Conservation (phyloP, 2,888 invertebrate genomes). For the Hydraecia micacea region DNA sequence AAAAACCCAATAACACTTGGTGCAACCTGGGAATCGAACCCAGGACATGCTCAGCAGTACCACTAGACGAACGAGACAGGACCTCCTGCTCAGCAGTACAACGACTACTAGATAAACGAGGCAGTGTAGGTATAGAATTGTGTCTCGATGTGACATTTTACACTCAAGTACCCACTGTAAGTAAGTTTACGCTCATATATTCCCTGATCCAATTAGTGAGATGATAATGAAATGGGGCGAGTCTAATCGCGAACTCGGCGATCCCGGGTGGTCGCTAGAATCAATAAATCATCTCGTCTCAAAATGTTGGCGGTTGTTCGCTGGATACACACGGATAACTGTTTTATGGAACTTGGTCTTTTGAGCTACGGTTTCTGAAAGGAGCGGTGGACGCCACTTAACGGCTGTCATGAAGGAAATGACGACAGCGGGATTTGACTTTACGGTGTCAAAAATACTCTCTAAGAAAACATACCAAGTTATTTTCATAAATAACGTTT, state of each 20-base stretch:
- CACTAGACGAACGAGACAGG: no score
- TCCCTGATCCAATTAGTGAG: constrained; percentile 80
- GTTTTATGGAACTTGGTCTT: background rate
- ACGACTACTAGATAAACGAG: background rate
- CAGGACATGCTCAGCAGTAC: no score
- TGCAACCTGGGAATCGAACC: background rate
- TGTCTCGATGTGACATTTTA: background rate
- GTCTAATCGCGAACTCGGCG: constrained; percentile 76
- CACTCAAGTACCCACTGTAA: background rate
- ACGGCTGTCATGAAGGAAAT: background rate
- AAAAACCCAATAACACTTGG: background rate
- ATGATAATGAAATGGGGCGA: constrained; percentile 81
- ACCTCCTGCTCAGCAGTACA: background rate
- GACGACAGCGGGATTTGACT: background rate
- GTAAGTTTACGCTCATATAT: constrained; percentile 56
- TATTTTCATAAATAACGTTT: no score
- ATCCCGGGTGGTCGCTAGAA: constrained; percentile 79
- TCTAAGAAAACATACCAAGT: no score
- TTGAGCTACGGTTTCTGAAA: background rate
- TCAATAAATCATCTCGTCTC: constrained; percentile 88
- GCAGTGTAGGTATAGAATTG: background rate
- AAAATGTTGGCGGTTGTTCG: constrained; percentile 76
- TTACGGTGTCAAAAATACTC: no score
- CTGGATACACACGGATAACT: constrained; percentile 54
- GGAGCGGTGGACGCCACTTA: background rate